These are phyloP conservation scores for Ancistrus triradiatus DNA, from an alignment of 2,113 vertebrate genomes.

Conservation along the genomic window DNA sequence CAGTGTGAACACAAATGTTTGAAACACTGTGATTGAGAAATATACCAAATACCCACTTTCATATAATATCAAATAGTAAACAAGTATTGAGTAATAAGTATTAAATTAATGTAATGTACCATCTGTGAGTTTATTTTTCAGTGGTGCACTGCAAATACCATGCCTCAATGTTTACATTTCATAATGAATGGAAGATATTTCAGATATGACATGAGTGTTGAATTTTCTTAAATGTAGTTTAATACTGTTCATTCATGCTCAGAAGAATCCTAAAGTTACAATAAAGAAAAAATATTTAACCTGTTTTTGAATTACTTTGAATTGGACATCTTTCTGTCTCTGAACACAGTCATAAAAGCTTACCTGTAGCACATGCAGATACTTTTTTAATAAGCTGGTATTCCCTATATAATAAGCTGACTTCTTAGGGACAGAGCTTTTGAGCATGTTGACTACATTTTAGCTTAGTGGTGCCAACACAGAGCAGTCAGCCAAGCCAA, in stretches of 20 bases:
- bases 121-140: too few relatives aligned
- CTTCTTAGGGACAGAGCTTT: not conserved
- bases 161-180: slow-evolving; percentile 39
- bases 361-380: not conserved
- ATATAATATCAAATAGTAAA: slow-evolving; percentile 4
- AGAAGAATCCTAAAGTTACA: not conserved
- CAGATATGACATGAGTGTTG: not conserved
- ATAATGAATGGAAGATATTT: slow-evolving; percentile 19
- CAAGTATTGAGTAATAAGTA: slow-evolving; percentile 7
- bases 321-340: not conserved
- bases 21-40: slow-evolving; percentile 32
- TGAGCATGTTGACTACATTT: not conserved
- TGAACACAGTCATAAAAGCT: slow-evolving; percentile 4
- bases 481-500: not conserved
- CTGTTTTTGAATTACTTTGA: not conserved
- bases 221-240: too few relatives aligned
- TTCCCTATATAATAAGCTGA: not conserved
- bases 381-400: slow-evolving; percentile 10
- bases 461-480: not conserved
- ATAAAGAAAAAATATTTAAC: not conserved
- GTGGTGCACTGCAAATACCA: slow-evolving; percentile 29
- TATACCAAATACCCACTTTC: slow-evolving; percentile 32
- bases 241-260: not conserved
- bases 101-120: slow-evolving; percentile 14
- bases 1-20: slow-evolving; percentile 60